A percentile compares a stretch with the other conserved stretches of the same genome.
Conservation (phyloP, 2,113 vertebrate species). For the Chascanopsetta lugubris region DNA sequence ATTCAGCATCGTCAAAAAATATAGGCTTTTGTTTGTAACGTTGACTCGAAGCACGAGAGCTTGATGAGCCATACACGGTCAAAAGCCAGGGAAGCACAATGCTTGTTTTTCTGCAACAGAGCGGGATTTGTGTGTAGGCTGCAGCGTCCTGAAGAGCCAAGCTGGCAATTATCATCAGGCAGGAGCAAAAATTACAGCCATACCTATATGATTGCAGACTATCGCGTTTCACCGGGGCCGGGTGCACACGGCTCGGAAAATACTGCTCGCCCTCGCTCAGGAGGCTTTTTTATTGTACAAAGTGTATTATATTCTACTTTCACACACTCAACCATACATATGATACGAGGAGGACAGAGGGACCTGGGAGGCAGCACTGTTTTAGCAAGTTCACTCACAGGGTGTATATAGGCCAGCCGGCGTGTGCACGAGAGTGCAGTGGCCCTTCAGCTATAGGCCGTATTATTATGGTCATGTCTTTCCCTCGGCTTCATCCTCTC, state of each 20-base stretch:
- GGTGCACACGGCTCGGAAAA: constrained; percentile 39
- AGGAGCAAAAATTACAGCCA: constrained; percentile 68
- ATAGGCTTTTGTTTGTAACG: background rate
- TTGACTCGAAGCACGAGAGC: background rate
- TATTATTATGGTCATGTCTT: constrained; percentile 21
- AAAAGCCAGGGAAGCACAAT: constrained; percentile 1
- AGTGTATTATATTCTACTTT: constrained; percentile 23
- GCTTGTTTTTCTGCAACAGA: constrained; percentile 29
- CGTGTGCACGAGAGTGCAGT: constrained; percentile 48
- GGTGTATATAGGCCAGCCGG: constrained; percentile 70
- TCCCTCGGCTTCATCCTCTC: background rate
- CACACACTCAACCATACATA: constrained; percentile 26
- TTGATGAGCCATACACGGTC: constrained; percentile 23
- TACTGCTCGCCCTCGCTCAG: constrained; percentile 2
- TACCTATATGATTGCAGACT: constrained; percentile 75
- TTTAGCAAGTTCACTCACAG: constrained; percentile 43
- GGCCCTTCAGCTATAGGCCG: constrained; percentile 54
- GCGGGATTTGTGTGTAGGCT: constrained; percentile 30
- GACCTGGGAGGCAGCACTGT: constrained; percentile 26
- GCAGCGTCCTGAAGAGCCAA: constrained; percentile 56
- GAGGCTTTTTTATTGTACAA: background rate
- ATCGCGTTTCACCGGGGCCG: constrained; percentile 56
- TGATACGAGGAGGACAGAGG: constrained; percentile 14
- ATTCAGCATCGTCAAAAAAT: constrained; percentile 17
- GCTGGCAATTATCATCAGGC: constrained; percentile 76